Conservation (phyloP, 2,888 invertebrate species). For the Ferdinandea cuprea region DNA sequence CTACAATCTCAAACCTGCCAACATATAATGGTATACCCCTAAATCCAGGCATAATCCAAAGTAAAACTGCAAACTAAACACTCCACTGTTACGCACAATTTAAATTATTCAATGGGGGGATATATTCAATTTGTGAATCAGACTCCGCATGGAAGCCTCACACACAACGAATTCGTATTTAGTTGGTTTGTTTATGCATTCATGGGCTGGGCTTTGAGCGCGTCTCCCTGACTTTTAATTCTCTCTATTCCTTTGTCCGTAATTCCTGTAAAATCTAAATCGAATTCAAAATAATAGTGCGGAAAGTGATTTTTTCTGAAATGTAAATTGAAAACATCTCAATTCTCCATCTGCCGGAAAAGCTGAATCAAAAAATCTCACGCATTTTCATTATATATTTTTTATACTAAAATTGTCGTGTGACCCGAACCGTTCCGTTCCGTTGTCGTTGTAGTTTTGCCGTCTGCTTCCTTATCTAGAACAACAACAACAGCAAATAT, state of each 20-base stretch:
- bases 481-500: slow-evolving; percentile 1
- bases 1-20: too few relatives aligned
- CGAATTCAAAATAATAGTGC: not conserved
- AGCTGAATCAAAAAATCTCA: slow-evolving; percentile 30
- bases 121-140: slow-evolving; percentile 74
- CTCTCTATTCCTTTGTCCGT: slow-evolving; percentile 23
- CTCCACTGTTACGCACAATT: slow-evolving; percentile 68
- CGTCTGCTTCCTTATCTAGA: slow-evolving; percentile 53
- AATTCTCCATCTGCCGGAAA: slow-evolving; percentile 15
- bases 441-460: slow-evolving; percentile 30
- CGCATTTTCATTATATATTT: slow-evolving; percentile 37
- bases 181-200: slow-evolving; percentile 71
- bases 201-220: slow-evolving; percentile 68
- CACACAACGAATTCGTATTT: slow-evolving; percentile 64
- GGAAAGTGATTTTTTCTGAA: not conserved
- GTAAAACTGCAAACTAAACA: slow-evolving; percentile 67
- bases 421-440: slow-evolving; percentile 55
- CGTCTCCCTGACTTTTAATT: slow-evolving; percentile 56
- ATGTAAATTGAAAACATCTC: not conserved
- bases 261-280: not conserved
- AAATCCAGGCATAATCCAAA: slow-evolving; percentile 3
- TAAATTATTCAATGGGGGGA: slow-evolving; percentile 72
- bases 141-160: slow-evolving; percentile 70
- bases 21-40: not conserved
- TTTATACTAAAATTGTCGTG: slow-evolving; percentile 52